A percentile compares a stretch with the other conserved stretches of the same genome.
Conservation (phyloP, 2,888 invertebrate species). For the Folsomia candida region DNA sequence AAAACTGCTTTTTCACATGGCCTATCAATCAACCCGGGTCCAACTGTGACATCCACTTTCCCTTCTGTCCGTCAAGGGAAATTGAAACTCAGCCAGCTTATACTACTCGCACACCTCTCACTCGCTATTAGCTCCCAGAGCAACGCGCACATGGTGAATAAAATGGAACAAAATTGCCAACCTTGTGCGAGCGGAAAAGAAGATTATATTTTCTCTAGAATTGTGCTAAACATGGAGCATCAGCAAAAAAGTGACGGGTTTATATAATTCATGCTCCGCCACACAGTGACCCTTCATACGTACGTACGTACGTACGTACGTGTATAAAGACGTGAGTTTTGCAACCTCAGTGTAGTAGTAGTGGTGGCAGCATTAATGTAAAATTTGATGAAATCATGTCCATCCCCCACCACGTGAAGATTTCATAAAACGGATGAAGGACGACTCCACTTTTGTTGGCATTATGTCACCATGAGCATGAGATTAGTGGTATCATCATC, state of each 20-base stretch:
- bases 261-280: neutral
- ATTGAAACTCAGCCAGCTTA: conserved; percentile 1
- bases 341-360: neutral
- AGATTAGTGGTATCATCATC: neutral
- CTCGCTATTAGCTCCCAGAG: neutral
- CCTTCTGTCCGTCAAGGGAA: neutral
- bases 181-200: too few relatives aligned
- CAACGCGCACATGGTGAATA: neutral
- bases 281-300: neutral
- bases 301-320: neutral
- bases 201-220: neutral
- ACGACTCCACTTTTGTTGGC: too few relatives aligned
- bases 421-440: conserved; percentile 16
- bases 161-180: neutral
- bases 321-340: neutral
- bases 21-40: conserved; percentile 50
- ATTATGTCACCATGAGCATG: neutral
- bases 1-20: conserved; percentile 50
- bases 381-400: neutral
- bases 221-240: neutral
- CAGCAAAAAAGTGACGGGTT: neutral
- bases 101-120: neutral
- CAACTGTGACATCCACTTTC: conserved; percentile 31
- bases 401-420: conserved; percentile 33
- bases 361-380: neutral